Conservation (phyloP, 2,797 vertebrate genomes). For the Fratercula arctica region DNA sequence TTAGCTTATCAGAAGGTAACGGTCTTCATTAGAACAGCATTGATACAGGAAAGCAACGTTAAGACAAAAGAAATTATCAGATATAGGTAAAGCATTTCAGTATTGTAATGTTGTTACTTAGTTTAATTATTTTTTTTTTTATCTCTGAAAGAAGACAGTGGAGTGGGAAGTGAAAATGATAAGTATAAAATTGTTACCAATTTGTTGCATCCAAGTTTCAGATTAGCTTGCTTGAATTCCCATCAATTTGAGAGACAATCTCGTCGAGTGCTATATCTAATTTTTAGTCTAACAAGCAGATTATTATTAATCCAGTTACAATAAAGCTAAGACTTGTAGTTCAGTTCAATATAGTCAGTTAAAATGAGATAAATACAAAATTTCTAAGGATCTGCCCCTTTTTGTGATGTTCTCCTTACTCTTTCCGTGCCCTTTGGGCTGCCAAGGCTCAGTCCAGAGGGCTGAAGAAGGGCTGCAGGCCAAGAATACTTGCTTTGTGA, state of each 20-base stretch:
- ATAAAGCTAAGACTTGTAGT: background rate
- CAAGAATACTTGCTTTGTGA: background rate
- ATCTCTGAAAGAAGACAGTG: background rate
- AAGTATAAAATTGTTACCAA: background rate
- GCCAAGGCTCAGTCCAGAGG: background rate
- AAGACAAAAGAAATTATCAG: constrained; percentile 18
- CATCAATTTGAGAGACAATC: background rate
- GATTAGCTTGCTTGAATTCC: background rate
- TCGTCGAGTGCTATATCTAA: background rate
- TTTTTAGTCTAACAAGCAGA: background rate
- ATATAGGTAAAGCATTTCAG: background rate
- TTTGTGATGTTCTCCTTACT: background rate
- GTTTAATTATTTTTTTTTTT: constrained; percentile 15
- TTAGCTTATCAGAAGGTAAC: background rate
- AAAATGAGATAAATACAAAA: background rate
- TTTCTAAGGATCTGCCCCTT: background rate
- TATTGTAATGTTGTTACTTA: background rate
- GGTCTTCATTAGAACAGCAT: background rate
- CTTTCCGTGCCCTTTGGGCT: background rate
- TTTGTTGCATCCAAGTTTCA: background rate
- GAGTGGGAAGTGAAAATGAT: background rate
- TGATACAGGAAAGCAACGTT: background rate
- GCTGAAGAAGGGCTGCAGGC: background rate
- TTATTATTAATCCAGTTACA: background rate
- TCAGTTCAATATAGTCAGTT: background rate